A percentile compares a stretch with the other conserved stretches of the same genome.
These are phyloP conservation scores for Gallinago undulata DNA, from an alignment of 2,113 vertebrate species.

Conservation along the genomic window DNA sequence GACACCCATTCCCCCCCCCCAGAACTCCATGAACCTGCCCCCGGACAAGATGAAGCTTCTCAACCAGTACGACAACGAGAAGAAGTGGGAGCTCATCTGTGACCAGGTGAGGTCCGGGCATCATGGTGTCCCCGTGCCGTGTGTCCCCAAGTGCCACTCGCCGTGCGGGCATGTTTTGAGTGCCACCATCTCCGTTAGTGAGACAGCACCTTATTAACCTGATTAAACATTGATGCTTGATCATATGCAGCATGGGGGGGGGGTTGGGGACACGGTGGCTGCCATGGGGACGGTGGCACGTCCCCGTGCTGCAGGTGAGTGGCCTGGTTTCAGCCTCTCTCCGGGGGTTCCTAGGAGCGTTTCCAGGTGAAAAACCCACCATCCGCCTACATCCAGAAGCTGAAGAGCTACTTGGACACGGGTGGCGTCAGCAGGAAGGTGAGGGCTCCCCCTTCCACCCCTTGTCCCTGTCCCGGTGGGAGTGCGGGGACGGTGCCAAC, in stretches of 20 bases:
- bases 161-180: rapidly evolving
- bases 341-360: conserved; percentile 77
- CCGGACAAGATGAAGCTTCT: conserved; percentile 92
- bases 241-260: rapidly evolving
- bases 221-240: background rate
- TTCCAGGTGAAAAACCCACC: conserved; percentile 96
- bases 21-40: conserved; percentile 96
- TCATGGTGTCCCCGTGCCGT: rapidly evolving
- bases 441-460: background rate
- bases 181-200: background rate
- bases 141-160: background rate
- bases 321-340: background rate
- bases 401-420: conserved; percentile 85
- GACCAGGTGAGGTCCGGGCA: conserved; percentile 80
- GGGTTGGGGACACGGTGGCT: background rate
- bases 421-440: conserved; percentile 90
- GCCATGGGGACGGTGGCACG: background rate
- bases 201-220: background rate
- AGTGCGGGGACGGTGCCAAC: rapidly evolving
- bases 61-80: conserved; percentile 92
- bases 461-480: rapidly evolving
- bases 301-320: background rate
- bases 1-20: background rate
- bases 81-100: conserved; percentile 98
- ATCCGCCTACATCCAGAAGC: conserved; percentile 88